Evolutionary conservation across 2,797 vertebrate species (phyloP).

Genomic region (Spinibarbus caldwelli): DNA sequence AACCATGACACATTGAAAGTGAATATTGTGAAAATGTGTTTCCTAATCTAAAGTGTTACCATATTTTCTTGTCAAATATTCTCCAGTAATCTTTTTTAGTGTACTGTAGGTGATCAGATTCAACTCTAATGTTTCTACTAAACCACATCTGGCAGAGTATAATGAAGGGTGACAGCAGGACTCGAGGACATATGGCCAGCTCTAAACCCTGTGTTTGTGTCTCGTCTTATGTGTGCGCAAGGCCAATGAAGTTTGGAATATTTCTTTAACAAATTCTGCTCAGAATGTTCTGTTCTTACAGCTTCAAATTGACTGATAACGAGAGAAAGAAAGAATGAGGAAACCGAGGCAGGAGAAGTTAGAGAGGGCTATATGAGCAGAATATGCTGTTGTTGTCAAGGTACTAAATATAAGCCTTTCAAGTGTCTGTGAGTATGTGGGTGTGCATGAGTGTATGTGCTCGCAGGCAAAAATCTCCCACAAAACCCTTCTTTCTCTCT

Average conservation of each 20-base stretch:
- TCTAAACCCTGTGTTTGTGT: slow-evolving; percentile 13
- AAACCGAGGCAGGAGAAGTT: background rate
- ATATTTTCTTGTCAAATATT: background rate
- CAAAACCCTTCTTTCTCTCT: slow-evolving; percentile 18
- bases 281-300: slow-evolving; percentile 47
- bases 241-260: slow-evolving; percentile 51
- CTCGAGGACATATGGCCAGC: slow-evolving; percentile 45
- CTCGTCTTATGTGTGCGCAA: slow-evolving; percentile 6
- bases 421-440: slow-evolving; percentile 36
- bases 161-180: slow-evolving; percentile 13
- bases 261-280: slow-evolving; percentile 51
- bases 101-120: slow-evolving; percentile 21
- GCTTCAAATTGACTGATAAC: slow-evolving; percentile 27
- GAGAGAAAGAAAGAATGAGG: background rate
- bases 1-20: background rate
- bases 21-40: background rate
- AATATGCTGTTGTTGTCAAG: slow-evolving; percentile 34
- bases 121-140: background rate
- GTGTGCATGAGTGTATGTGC: slow-evolving; percentile 21
- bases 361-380: slow-evolving; percentile 14
- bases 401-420: slow-evolving; percentile 42
- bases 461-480: slow-evolving; percentile 39
- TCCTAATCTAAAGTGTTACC: background rate
- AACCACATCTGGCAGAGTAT: slow-evolving; percentile 42
- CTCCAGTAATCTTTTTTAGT: background rate